Percentiles rank a stretch among this genome's conserved stretches.
These are phyloP conservation scores for Pachypanchax playfairii DNA, from an alignment of 2,113 vertebrate genomes.

Conservation along the genomic window DNA sequence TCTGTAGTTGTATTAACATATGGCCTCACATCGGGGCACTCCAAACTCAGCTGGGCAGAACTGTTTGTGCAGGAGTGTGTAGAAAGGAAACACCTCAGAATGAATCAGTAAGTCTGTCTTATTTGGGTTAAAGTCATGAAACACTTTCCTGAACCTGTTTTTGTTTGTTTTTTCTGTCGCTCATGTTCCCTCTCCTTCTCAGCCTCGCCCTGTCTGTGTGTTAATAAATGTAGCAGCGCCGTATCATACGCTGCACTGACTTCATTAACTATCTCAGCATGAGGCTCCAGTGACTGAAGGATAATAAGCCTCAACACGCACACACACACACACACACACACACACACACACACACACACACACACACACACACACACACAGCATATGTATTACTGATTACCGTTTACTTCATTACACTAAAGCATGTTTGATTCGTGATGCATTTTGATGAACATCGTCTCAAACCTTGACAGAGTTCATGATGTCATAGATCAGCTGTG, in stretches of 20 bases:
- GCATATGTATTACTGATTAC: constrained; percentile 47
- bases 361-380: constrained; percentile 16
- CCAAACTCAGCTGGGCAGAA: constrained; percentile 44
- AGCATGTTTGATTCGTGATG: constrained; percentile 12
- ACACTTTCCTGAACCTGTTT: neutral
- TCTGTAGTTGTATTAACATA: constrained; percentile 53
- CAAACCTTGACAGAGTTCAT: constrained; percentile 2
- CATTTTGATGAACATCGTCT: constrained; percentile 31
- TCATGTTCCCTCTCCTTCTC: neutral
- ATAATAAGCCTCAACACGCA: constrained; percentile 51
- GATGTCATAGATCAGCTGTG: constrained; percentile 1
- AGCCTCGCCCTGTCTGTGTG: constrained; percentile 5
- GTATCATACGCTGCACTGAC: constrained; percentile 58
- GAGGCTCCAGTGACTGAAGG: constrained; percentile 56
- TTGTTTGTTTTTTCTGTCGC: constrained; percentile 4
- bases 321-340: constrained; percentile 3
- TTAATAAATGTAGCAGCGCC: constrained; percentile 68
- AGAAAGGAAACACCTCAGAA: constrained; percentile 5
- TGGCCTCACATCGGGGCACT: constrained; percentile 62
- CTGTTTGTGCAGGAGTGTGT: constrained; percentile 22
- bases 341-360: constrained; percentile 4
- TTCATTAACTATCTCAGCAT: constrained; percentile 72
- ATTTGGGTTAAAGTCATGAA: constrained; percentile 1
- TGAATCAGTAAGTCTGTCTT: constrained; percentile 11
- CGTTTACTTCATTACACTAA: constrained; percentile 42